These are phyloP conservation scores for Heliconius himera DNA, from an alignment of 1,140 invertebrate species.

Conservation along the genomic window DNA sequence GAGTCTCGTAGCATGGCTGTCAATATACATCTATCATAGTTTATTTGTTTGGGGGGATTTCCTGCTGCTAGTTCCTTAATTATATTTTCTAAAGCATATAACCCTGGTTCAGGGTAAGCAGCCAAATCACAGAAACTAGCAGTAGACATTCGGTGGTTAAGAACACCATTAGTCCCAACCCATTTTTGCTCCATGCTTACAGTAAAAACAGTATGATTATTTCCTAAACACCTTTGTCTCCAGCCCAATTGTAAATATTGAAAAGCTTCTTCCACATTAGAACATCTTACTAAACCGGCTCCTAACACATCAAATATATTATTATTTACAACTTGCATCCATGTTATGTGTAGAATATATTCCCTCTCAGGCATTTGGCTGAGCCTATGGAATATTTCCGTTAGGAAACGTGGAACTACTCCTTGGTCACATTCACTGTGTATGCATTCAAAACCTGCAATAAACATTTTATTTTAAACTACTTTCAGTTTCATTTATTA, in stretches of 20 bases:
- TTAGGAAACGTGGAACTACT: constrained; percentile 88
- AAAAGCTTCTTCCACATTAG: constrained; percentile 81
- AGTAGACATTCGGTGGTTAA: constrained; percentile 84
- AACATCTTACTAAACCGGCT: constrained; percentile 81
- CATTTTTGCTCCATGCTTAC: constrained; percentile 86
- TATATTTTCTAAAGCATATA: constrained; percentile 84
- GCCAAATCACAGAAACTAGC: constrained; percentile 86
- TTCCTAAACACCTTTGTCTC: constrained; percentile 69
- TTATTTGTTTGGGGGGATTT: constrained; percentile 80
- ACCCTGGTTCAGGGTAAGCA: constrained; percentile 83
- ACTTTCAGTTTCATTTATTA: neutral
- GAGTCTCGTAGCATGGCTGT: constrained; percentile 86
- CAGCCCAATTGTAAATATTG: constrained; percentile 81
- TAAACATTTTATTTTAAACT: neutral
- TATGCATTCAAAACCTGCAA: constrained; percentile 83
- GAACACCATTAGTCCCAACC: constrained; percentile 81
- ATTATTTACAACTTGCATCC: constrained; percentile 84
- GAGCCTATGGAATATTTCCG: constrained; percentile 87
- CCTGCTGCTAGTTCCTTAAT: constrained; percentile 83
- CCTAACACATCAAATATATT: constrained; percentile 82
- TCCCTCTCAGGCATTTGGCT: constrained; percentile 83
- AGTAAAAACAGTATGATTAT: constrained; percentile 85
- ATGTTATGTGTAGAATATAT: constrained; percentile 84
- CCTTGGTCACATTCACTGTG: constrained; percentile 88
- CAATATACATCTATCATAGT: constrained; percentile 85